phyloP scores from a whole-genome alignment of 2,888 invertebrate species.

The Rhodophaea formosa region DNA sequence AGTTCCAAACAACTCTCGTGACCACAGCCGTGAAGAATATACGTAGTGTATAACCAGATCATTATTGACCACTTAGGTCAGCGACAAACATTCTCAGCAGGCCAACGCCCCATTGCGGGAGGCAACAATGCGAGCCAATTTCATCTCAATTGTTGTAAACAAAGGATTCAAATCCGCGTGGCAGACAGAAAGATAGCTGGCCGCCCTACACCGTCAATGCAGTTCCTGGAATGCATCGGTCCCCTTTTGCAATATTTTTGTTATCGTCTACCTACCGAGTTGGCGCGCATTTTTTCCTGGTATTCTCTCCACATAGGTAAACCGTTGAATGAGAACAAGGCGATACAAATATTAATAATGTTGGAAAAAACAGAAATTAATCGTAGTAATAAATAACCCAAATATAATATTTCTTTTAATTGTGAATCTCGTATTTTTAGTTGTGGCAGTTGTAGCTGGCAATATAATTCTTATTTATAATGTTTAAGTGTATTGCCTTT shows the following conservation, averaged over 20 bases:
- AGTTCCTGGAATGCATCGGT: constrained; percentile 75
- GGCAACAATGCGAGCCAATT: constrained; percentile 41
- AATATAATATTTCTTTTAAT: neutral
- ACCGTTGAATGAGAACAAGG: constrained; percentile 10
- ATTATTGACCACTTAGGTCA: constrained; percentile 78
- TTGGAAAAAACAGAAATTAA: neutral
- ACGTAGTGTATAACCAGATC: constrained; percentile 69
- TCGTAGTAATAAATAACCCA: neutral
- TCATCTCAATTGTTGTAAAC: constrained; percentile 35
- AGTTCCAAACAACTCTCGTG: constrained; percentile 41
- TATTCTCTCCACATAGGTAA: constrained; percentile 28
- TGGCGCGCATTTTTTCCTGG: constrained; percentile 55
- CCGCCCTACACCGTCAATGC: constrained; percentile 66
- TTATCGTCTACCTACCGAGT: constrained; percentile 57
- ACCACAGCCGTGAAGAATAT: constrained; percentile 57
- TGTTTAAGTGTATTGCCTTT: neutral
- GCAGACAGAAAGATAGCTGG: constrained; percentile 42
- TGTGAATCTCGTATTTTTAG: neutral
- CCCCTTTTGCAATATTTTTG: constrained; percentile 72
- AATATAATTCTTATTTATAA: neutral
- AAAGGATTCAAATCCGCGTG: constrained; percentile 49
- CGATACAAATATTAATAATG: constrained; percentile 6
- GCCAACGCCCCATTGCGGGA: constrained; percentile 71
- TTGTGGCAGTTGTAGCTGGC: neutral
- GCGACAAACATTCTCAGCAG: constrained; percentile 76